Evolutionary conservation across 2,113 vertebrate genomes (phyloP).

Genomic region (Tupaia tana): DNA sequence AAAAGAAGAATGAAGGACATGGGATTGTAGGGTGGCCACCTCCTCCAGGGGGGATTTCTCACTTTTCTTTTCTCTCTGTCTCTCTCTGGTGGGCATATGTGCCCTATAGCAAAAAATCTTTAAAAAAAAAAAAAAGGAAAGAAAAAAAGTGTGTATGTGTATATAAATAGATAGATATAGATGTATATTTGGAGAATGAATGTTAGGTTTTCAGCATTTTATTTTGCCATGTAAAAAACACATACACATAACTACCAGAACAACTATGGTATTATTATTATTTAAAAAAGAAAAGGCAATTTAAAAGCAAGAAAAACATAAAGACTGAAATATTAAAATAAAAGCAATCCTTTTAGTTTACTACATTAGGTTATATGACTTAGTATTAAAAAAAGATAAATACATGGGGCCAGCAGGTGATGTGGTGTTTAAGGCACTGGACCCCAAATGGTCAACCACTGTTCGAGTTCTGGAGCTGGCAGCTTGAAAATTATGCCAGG

Average conservation of each 20-base stretch:
- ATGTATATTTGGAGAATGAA: not conserved
- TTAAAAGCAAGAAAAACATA: conserved; percentile 43
- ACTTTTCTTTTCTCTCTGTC: too few species aligned
- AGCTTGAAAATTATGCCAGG: too few species aligned
- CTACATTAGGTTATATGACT: conserved; percentile 33
- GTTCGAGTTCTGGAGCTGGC: too few species aligned
- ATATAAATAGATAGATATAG: not conserved
- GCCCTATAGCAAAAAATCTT: too few species aligned
- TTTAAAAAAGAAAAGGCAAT: conserved; percentile 19
- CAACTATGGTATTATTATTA: not conserved
- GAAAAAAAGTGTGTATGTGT: not conserved
- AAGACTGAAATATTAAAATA: conserved; percentile 23
- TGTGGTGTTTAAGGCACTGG: too few species aligned
- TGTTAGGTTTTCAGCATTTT: conserved; percentile 29
- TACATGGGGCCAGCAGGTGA: not conserved
- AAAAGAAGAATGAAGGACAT: too few species aligned
- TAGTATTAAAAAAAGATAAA: not conserved
- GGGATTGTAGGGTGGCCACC: too few species aligned
- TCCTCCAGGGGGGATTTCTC: too few species aligned
- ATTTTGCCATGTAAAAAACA: conserved; percentile 15
- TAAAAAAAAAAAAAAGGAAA: too few species aligned
- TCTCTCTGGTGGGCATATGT: too few species aligned
- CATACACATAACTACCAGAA: not conserved
- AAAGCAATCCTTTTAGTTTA: conserved; percentile 33
- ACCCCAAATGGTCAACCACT: too few species aligned